Base-by-base conservation (phyloP, 1,140 invertebrate species). In the Drosophila obscura region DNA sequence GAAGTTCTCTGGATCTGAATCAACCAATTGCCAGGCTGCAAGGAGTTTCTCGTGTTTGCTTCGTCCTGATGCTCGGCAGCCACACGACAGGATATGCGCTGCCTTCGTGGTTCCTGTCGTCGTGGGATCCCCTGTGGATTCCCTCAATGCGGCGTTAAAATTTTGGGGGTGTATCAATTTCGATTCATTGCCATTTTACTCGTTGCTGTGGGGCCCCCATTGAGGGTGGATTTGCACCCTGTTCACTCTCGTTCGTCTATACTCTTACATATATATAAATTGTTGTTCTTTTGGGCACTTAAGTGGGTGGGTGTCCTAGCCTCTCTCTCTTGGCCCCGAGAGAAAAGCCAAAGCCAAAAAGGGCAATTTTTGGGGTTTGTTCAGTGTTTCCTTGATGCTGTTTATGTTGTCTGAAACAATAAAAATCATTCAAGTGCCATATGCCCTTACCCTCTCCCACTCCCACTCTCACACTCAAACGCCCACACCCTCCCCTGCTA, bases 141-240 rank as follows among this genome's bases (percentile, higher is more conserved):
- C 65, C 67, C 80, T 65, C 72, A 83, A 79, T 76, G 66, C 80
- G 59, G 69, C 71, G 60, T 60, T 87, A 43, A 87, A 85, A 82
- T 88, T 83, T 85, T 78, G 82, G 82, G 82, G 82, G 82, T 66
- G 82, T 85, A 85, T 85, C 82, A 85, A 88, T 85, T 85, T 87
- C 82, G 73, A 85, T 85, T 82, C 78, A 87, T 85, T 88, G 81
- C 82, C 82, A 78, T 78, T 80, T 74, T 57, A 48, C 72, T 49
- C 43, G 57, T 48, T 44, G 43, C 26, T 19, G 66, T 50, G 64
- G 16, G 64, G 16, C 62, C 72, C 72, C 73, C 76, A 69, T 67
- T 65, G 78, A 74, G 82, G 82, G 82, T 85, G 83, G 83, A 87
- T 85, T 87, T 85, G 65, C 73, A 76, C 64, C 67, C 67, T 58